Conservation (phyloP, 1,140 invertebrate genomes). For the Eupristina koningsbergeri region DNA sequence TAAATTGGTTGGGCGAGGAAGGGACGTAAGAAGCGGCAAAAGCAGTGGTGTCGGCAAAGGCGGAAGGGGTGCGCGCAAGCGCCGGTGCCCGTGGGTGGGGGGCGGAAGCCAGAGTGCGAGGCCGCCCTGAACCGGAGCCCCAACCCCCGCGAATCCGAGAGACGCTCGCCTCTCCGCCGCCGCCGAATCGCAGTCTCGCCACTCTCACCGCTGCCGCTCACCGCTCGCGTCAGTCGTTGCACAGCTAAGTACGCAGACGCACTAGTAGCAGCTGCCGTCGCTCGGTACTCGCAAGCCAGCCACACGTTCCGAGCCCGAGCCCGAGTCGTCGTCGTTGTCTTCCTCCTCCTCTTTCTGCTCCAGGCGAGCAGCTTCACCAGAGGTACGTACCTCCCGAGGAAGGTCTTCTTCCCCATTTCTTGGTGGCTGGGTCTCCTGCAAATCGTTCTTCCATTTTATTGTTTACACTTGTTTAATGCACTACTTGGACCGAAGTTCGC, state of each 20-base stretch:
- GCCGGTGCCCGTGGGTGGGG: not conserved
- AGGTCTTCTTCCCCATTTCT: too few relatives aligned
- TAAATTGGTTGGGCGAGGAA: not conserved
- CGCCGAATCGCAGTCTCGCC: not conserved
- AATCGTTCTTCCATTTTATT: too few relatives aligned
- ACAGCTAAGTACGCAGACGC: constrained; percentile 41
- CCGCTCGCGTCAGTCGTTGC: constrained; percentile 39
- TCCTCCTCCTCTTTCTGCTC: not conserved
- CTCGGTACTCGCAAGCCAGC: not conserved
- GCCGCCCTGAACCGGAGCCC: not conserved
- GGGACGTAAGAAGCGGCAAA: not conserved
- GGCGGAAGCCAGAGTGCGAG: constrained; percentile 3
- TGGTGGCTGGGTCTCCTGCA: too few relatives aligned
- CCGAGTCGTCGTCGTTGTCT: too few relatives aligned
- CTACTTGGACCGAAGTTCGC: too few relatives aligned
- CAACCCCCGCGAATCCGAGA: constrained; percentile 21
- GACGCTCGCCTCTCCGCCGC: constrained; percentile 25
- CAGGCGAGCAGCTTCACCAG: too few relatives aligned
- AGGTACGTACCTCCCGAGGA: too few relatives aligned
- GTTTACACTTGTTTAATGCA: too few relatives aligned
- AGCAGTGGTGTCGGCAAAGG: not conserved
- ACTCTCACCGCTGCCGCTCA: constrained; percentile 12
- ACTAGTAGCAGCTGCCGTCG: constrained; percentile 23
- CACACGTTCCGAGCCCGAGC: too few relatives aligned
- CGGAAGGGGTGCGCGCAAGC: not conserved